Conservation (phyloP, 2,113 vertebrate genomes). For the Seriola rivoliana region DNA sequence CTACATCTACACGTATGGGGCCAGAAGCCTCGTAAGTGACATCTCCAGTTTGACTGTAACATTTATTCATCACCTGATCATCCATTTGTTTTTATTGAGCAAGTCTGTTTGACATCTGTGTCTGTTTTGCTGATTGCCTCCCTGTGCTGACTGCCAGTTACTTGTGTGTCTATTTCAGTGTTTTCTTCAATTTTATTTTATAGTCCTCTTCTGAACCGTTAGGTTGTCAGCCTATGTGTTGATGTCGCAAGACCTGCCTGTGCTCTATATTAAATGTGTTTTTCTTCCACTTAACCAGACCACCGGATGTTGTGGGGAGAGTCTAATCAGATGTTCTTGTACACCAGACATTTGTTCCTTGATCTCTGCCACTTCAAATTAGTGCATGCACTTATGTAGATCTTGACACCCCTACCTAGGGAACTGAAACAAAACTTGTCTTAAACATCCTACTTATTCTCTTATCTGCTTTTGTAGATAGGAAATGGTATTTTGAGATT, state of each 20-base stretch:
- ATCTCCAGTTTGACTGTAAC: slow-evolving; percentile 4
- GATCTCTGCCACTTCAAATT: slow-evolving; percentile 1
- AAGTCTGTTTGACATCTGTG: background rate
- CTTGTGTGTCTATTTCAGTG: background rate
- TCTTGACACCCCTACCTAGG: background rate
- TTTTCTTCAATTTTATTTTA: background rate
- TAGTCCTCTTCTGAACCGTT: background rate
- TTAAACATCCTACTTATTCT: background rate
- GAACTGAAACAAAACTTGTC: no score
- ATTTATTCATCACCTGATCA: slow-evolving; percentile 22
- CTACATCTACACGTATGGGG: slow-evolving; percentile 93
- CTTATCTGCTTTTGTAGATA: background rate
- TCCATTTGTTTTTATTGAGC: slow-evolving; percentile 35
- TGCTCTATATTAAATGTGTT: slow-evolving; percentile 11
- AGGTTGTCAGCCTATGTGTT: slow-evolving; percentile 24
- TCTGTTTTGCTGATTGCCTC: slow-evolving; percentile 36
- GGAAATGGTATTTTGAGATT: slow-evolving; percentile 25
- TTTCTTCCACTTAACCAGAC: slow-evolving; percentile 18
- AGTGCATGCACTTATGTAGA: background rate
- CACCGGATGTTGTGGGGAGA: background rate
- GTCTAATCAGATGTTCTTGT: slow-evolving; percentile 27
- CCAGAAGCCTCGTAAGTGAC: slow-evolving; percentile 94
- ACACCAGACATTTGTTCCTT: background rate
- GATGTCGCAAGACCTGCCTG: background rate
- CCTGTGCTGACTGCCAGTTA: slow-evolving; percentile 43